Evolutionary conservation across 2,113 vertebrate genomes (phyloP).

Genomic region (Anguilla rostrata): DNA sequence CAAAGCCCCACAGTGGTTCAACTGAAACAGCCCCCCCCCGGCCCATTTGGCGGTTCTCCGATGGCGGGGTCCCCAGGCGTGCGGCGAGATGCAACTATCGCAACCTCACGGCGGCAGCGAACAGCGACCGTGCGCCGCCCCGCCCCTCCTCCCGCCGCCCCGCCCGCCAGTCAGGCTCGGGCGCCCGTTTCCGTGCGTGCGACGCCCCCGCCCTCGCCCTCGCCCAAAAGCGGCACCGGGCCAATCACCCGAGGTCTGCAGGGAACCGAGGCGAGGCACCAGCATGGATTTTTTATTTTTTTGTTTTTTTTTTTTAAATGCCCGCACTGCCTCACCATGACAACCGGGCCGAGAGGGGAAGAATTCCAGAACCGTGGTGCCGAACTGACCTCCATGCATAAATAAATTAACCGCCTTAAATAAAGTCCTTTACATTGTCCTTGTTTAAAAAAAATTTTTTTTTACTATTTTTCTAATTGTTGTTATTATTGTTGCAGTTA

Average conservation of each 20-base stretch:
- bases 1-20: too few species aligned
- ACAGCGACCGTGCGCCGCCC: background rate
- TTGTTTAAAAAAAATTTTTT: background rate
- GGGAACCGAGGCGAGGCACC: background rate
- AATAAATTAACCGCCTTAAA: background rate
- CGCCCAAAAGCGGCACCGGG: background rate
- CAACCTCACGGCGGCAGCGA: background rate
- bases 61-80: too few species aligned
- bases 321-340: background rate
- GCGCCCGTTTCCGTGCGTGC: background rate
- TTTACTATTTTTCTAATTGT: background rate
- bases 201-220: too few species aligned
- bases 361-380: background rate
- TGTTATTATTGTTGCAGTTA: background rate
- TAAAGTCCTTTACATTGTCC: background rate
- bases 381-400: background rate
- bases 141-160: too few species aligned
- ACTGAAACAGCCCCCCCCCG: too few species aligned
- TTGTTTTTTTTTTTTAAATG: too few species aligned
- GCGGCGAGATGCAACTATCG: background rate
- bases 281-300: too few species aligned
- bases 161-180: background rate
- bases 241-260: background rate
- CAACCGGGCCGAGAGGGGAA: background rate
- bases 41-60: background rate